Percentiles rank a stretch among this genome's conserved stretches.
Conservation (phyloP, 2,113 vertebrate genomes). For the Promerops cafer region DNA sequence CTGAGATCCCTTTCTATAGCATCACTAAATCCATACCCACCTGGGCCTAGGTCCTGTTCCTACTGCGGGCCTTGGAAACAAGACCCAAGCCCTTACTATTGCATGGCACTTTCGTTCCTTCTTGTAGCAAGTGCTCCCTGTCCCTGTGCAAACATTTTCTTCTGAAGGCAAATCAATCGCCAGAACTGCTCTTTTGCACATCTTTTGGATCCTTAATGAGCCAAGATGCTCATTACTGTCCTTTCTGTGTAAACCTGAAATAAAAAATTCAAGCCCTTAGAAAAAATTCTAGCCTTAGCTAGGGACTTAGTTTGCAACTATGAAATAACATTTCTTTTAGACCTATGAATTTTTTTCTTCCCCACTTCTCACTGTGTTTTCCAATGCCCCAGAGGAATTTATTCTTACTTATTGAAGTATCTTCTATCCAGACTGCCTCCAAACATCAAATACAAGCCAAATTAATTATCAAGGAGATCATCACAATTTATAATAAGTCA, state of each 20-base stretch:
- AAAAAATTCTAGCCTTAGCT: background rate
- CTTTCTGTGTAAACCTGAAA: background rate
- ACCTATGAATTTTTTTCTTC: background rate
- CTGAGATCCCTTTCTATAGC: background rate
- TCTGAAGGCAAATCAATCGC: background rate
- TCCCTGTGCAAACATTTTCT: background rate
- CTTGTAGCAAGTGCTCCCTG: background rate
- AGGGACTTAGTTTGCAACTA: background rate
- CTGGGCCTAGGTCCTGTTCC: background rate
- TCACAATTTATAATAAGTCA: background rate
- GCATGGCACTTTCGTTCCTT: background rate
- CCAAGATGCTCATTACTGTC: background rate
- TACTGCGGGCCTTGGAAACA: background rate
- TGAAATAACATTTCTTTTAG: background rate
- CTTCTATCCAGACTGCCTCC: background rate
- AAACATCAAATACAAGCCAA: background rate
- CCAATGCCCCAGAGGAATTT: background rate
- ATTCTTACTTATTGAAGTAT: background rate
- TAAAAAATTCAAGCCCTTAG: background rate
- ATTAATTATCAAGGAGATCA: slow-evolving; percentile 44
- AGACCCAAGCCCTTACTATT: background rate
- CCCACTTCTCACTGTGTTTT: background rate
- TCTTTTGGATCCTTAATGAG: background rate
- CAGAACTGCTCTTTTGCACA: background rate
- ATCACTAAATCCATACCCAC: background rate